Conservation (phyloP, 2,113 vertebrate genomes). For the Oxyruncus cristatus region DNA sequence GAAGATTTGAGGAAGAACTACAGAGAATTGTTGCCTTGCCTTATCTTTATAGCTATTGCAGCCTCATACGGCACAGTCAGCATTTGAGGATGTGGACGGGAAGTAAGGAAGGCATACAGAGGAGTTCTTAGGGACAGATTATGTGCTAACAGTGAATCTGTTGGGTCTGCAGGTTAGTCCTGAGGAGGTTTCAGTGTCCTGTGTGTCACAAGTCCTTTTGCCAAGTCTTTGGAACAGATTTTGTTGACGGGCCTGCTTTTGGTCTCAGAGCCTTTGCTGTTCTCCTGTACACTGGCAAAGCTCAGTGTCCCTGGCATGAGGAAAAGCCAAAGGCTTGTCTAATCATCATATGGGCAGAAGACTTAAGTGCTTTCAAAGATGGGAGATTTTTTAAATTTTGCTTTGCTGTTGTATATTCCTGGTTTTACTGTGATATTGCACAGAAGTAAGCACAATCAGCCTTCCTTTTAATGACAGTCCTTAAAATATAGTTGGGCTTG, state of each 20-base stretch:
- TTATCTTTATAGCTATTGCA: not conserved
- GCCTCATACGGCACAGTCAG: not conserved
- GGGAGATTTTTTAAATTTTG: not conserved
- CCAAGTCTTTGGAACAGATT: not conserved
- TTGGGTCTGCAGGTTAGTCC: not conserved
- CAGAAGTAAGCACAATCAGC: not conserved
- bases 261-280: not conserved
- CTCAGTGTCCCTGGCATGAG: fast-evolving
- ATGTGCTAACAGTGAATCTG: not conserved
- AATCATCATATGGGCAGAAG: not conserved
- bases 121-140: not conserved
- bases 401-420: not conserved
- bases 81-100: not conserved
- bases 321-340: not conserved
- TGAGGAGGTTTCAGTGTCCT: not conserved
- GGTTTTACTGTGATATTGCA: not conserved
- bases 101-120: not conserved
- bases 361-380: not conserved
- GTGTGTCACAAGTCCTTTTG: not conserved
- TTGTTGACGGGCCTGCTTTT: not conserved
- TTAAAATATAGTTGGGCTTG: not conserved
- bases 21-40: not conserved
- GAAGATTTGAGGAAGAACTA: not conserved
- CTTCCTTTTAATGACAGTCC: not conserved
- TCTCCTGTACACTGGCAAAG: not conserved